Conservation (phyloP, 2,113 vertebrate genomes). For the Ceuthmochares aereus region DNA sequence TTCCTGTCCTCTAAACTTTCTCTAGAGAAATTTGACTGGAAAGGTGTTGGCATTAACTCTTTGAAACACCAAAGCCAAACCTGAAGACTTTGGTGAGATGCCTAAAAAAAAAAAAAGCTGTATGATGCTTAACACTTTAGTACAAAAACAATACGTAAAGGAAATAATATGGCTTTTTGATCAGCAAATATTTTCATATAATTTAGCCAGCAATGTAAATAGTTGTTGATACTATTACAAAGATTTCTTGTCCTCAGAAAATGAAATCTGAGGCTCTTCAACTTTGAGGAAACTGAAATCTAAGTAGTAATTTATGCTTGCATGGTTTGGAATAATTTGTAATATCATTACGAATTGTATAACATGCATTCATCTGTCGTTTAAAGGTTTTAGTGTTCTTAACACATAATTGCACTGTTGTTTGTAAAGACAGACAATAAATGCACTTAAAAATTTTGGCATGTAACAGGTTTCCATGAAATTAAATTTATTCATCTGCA, state of each 20-base stretch:
- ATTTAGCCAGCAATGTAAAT: background rate
- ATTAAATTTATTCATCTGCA: background rate
- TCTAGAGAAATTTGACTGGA: background rate
- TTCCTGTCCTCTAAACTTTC: background rate
- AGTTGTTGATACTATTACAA: background rate
- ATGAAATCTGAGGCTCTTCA: background rate
- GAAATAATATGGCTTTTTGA: background rate
- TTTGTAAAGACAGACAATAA: background rate
- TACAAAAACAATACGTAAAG: background rate
- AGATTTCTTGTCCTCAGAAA: background rate
- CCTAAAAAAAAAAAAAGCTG: background rate
- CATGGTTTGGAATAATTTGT: background rate
- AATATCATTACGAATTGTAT: background rate
- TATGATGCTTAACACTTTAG: background rate
- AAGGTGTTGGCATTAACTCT: background rate
- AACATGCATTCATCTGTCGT: background rate
- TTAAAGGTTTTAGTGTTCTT: background rate
- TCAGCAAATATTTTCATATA: background rate
- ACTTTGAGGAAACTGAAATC: background rate
- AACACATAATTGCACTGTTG: background rate
- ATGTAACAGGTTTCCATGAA: background rate
- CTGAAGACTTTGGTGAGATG: background rate
- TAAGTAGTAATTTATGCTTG: background rate
- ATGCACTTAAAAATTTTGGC: background rate
- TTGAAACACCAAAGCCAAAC: background rate